These are phyloP conservation scores for Actinia tenebrosa DNA, from an alignment of 64 coral and sea anemone species.

Conservation along the genomic window DNA sequence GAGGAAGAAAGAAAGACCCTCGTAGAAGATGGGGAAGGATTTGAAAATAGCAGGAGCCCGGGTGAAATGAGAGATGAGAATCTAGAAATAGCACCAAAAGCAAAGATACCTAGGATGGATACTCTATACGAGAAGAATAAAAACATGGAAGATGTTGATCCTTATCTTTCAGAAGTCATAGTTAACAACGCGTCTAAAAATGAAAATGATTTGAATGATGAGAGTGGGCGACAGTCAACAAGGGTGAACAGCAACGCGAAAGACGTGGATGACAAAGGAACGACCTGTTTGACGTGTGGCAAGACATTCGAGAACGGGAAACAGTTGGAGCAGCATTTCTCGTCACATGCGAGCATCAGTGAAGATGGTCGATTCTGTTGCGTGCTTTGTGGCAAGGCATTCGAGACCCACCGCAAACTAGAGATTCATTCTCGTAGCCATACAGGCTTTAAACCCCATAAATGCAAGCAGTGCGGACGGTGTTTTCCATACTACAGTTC, in stretches of 20 bases:
- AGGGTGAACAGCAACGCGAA: background rate
- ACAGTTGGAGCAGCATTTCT: constrained; percentile 81
- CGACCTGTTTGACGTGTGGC: constrained; percentile 70
- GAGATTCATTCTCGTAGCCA: constrained; percentile 89
- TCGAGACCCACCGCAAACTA: constrained; percentile 82
- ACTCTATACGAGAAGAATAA: background rate
- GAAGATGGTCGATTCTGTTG: constrained; percentile 83
- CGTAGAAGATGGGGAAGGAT: background rate
- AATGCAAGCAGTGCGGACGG: constrained; percentile 79
- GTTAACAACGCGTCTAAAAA: background rate
- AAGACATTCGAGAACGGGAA: constrained; percentile 73
- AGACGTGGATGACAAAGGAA: constrained; percentile 52
- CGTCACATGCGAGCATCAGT: constrained; percentile 72
- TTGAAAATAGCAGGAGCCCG: background rate
- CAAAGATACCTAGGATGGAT: background rate
- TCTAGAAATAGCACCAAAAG: background rate
- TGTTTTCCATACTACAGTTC: constrained; percentile 93
- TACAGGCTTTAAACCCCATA: constrained; percentile 88
- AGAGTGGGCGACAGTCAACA: background rate
- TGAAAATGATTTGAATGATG: background rate
- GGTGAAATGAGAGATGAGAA: background rate
- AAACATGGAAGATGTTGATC: background rate
- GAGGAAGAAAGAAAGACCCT: background rate
- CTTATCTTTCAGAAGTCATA: background rate
- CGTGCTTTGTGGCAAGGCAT: constrained; percentile 70